A percentile compares a stretch with the other conserved stretches of the same genome.
phyloP scores from a whole-genome alignment of 2,797 vertebrate genomes.

The Syngnathus rostellatus region DNA sequence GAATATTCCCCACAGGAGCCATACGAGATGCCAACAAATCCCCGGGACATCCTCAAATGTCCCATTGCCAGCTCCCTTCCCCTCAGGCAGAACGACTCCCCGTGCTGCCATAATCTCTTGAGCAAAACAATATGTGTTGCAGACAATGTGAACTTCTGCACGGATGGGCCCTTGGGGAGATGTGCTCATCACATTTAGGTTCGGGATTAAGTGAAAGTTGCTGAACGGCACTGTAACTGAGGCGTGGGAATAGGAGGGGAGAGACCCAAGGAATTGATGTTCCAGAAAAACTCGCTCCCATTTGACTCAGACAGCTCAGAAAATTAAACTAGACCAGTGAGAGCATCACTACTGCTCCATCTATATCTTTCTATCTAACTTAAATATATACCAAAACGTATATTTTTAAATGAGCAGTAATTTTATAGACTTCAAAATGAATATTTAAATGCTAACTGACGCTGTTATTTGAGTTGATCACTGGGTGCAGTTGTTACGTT shows the following conservation, averaged over 20 bases:
- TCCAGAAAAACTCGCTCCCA: conserved; percentile 40
- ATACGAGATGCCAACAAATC: conserved; percentile 51
- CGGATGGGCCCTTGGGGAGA: conserved; percentile 48
- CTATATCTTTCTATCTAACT: no score
- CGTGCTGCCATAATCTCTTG: conserved; percentile 47
- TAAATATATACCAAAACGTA: no score
- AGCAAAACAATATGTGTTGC: conserved; percentile 51
- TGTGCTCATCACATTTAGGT: conserved; percentile 36
- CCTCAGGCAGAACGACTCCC: conserved; percentile 39
- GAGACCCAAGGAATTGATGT: conserved; percentile 20
- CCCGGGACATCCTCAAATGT: conserved; percentile 51
- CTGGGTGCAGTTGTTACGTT: conserved; percentile 7
- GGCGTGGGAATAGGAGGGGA: conserved; percentile 25
- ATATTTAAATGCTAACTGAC: neutral
- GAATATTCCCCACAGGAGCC: conserved; percentile 48
- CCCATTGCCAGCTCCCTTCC: conserved; percentile 37
- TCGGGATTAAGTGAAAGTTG: conserved; percentile 31
- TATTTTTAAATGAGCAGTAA: neutral
- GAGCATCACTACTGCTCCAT: conserved; percentile 12
- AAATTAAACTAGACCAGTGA: conserved; percentile 26
- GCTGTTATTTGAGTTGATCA: neutral
- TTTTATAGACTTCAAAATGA: neutral
- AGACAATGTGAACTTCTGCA: conserved; percentile 48
- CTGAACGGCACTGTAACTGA: conserved; percentile 39
- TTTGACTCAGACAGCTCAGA: conserved; percentile 54